Evolutionary conservation across 2,888 invertebrate species (phyloP).

Genomic region (Lochmaea capreae): DNA sequence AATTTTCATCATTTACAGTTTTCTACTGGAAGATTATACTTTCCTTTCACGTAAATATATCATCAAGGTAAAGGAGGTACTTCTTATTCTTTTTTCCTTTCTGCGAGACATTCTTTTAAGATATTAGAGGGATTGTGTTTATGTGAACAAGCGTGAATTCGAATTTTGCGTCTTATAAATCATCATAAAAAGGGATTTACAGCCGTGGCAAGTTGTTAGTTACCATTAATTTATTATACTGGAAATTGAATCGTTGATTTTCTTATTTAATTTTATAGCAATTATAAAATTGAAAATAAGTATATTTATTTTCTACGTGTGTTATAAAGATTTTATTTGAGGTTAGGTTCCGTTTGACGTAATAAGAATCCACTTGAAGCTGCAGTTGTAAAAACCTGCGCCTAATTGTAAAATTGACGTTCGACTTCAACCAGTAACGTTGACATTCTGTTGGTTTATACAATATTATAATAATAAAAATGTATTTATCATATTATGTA

Average conservation of each 20-base stretch:
- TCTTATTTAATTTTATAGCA: neutral
- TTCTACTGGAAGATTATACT: constrained; percentile 10
- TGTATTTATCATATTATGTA: no score
- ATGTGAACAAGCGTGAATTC: constrained; percentile 13
- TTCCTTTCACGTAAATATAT: constrained; percentile 16
- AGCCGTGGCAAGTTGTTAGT: neutral
- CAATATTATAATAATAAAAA: no score
- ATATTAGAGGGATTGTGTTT: constrained; percentile 8
- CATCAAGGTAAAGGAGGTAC: constrained; percentile 15
- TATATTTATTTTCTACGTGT: no score
- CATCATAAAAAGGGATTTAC: constrained; percentile 13
- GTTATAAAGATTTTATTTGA: no score
- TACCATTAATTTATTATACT: neutral
- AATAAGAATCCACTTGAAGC: no score
- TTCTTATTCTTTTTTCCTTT: constrained; percentile 14
- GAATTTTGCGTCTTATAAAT: constrained; percentile 16
- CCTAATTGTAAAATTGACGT: no score
- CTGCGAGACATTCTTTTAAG: constrained; percentile 5
- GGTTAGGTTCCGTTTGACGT: no score
- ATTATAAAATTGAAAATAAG: neutral
- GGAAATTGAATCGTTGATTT: neutral
- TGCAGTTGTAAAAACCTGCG: no score
- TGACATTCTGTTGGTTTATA: no score
- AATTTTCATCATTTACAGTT: constrained; percentile 15
- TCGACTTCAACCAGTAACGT: no score